Conservation (phyloP, 2,888 invertebrate species). For the Dynastes maya region DNA sequence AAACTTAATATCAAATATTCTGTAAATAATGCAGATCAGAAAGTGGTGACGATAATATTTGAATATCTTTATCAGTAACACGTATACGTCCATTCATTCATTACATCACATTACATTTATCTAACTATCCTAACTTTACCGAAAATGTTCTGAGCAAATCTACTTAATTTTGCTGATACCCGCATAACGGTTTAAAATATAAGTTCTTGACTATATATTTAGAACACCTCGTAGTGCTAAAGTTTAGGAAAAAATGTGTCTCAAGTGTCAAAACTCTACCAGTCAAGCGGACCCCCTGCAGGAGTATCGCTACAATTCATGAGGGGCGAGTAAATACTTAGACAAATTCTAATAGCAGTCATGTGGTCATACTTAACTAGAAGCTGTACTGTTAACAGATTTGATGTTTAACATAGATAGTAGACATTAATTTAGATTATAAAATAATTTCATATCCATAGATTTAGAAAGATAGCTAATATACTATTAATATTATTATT, state of each 20-base stretch:
- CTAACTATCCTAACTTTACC: no score
- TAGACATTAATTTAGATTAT: slow-evolving; percentile 56
- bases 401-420: slow-evolving; percentile 58
- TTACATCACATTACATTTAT: no score
- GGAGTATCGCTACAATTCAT: slow-evolving; percentile 65
- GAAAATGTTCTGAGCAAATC: background rate
- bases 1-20: no score
- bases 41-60: no score
- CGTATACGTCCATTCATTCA: no score
- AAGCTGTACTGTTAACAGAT: slow-evolving; percentile 54
- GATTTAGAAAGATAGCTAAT: slow-evolving; percentile 54
- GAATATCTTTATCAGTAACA: no score
- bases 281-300: slow-evolving; percentile 65
- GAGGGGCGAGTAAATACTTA: slow-evolving; percentile 69
- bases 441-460: slow-evolving; percentile 51
- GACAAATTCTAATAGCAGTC: slow-evolving; percentile 63
- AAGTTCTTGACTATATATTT: slow-evolving; percentile 26
- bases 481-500: slow-evolving; percentile 9
- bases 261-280: slow-evolving; percentile 53
- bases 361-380: slow-evolving; percentile 62
- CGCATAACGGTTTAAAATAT: slow-evolving; percentile 22
- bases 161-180: background rate
- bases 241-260: slow-evolving; percentile 51
- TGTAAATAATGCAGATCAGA: no score
- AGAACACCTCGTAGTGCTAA: slow-evolving; percentile 48